Evolutionary conservation across 2,113 vertebrate species (phyloP).

Genomic region (Alligator sinensis): DNA sequence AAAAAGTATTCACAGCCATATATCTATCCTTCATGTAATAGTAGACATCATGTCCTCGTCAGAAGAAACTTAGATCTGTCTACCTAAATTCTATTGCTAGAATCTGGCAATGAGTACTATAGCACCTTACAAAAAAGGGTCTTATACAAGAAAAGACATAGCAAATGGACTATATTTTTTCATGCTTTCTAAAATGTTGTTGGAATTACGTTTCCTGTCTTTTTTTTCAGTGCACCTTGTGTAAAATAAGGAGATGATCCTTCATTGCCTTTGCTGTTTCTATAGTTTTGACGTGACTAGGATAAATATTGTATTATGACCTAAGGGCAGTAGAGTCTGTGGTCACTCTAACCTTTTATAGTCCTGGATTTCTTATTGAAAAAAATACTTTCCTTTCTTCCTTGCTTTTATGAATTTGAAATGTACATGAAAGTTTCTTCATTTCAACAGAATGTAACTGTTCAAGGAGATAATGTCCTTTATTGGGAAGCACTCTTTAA

Average conservation of each 20-base stretch:
- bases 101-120: neutral
- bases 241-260: neutral
- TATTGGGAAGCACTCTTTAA: neutral
- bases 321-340: neutral
- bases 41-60: conserved; percentile 1
- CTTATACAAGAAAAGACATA: neutral
- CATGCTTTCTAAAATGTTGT: neutral
- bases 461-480: neutral
- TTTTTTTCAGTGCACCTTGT: neutral
- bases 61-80: neutral
- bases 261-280: neutral
- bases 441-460: neutral
- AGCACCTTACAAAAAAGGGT: neutral
- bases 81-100: neutral
- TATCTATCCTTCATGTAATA: neutral
- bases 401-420: neutral
- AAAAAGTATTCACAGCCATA: neutral
- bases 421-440: neutral
- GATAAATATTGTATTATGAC: neutral
- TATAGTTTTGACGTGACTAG: neutral
- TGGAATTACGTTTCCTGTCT: neutral
- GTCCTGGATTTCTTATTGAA: neutral
- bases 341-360: neutral
- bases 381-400: neutral
- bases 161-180: neutral